Conservation (phyloP, 1,140 invertebrate genomes). For the Lutraria rhynchaena region DNA sequence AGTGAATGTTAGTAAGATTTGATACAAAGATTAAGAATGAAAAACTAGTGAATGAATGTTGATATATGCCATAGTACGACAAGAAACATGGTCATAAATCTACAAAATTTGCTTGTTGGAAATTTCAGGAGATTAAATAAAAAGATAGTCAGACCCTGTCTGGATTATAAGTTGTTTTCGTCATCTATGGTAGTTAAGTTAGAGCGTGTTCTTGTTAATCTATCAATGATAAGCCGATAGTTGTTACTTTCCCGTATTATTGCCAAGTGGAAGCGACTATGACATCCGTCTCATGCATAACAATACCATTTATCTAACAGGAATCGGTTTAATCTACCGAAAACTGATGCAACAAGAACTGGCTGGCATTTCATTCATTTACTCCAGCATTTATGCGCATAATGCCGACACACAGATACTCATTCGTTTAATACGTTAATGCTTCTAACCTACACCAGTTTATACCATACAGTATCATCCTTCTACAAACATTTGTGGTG, state of each 20-base stretch:
- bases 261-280: conserved; percentile 9
- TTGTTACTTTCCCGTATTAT: conserved; percentile 19
- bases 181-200: conserved; percentile 18
- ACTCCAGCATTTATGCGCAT: too few relatives aligned
- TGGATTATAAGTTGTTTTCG: conserved; percentile 38
- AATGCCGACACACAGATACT: too few relatives aligned
- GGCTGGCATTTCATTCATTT: too few relatives aligned
- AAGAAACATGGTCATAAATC: conserved; percentile 37
- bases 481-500: too few relatives aligned
- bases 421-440: too few relatives aligned
- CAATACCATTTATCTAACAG: too few relatives aligned
- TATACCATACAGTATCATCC: too few relatives aligned
- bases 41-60: conserved; percentile 30
- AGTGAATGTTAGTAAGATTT: conserved; percentile 51
- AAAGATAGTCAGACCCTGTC: conserved; percentile 34
- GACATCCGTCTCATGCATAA: too few relatives aligned
- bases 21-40: conserved; percentile 30
- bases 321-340: too few relatives aligned
- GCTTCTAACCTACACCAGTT: too few relatives aligned
- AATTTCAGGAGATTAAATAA: conserved; percentile 26
- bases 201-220: neutral
- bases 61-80: conserved; percentile 21
- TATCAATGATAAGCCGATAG: neutral
- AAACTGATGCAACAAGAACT: too few relatives aligned
- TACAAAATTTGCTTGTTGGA: conserved; percentile 41